These are phyloP conservation scores for Platycheirus albimanus DNA, from an alignment of 2,888 invertebrate genomes.

Conservation along the genomic window DNA sequence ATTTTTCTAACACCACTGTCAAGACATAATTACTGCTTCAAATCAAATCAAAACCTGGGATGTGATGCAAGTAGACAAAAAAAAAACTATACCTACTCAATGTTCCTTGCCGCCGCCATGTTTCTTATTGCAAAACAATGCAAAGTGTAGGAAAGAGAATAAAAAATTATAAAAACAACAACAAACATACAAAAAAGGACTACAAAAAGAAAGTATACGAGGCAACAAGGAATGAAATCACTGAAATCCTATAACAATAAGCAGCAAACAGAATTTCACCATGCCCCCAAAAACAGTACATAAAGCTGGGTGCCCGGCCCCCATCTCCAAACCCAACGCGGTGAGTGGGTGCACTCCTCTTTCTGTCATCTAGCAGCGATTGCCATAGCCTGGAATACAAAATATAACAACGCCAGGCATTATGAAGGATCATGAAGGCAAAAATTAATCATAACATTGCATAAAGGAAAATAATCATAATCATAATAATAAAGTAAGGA, in stretches of 20 bases:
- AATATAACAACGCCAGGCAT: slow-evolving; percentile 72
- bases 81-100: slow-evolving; percentile 47
- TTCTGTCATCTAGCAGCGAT: slow-evolving; percentile 54
- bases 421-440: slow-evolving; percentile 72
- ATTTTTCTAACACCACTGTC: too few relatives aligned
- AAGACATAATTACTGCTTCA: slow-evolving; percentile 35
- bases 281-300: slow-evolving; percentile 9
- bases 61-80: too few relatives aligned
- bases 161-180: slow-evolving; percentile 23
- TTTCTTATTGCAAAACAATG: slow-evolving; percentile 60
- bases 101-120: background rate
- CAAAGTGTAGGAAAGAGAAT: slow-evolving; percentile 67
- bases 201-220: slow-evolving; percentile 50
- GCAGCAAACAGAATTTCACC: slow-evolving; percentile 66
- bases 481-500: slow-evolving; percentile 81
- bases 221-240: slow-evolving; percentile 75
- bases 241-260: slow-evolving; percentile 73
- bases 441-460: slow-evolving; percentile 82
- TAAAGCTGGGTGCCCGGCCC: background rate
- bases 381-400: slow-evolving; percentile 53
- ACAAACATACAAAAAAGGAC: slow-evolving; percentile 23
- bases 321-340: slow-evolving; percentile 36
- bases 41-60: slow-evolving; percentile 40
- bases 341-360: slow-evolving; percentile 52
- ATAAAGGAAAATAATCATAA: slow-evolving; percentile 83